These are phyloP conservation scores for Arion vulgaris DNA, from an alignment of 1,140 invertebrate genomes.

Conservation along the genomic window DNA sequence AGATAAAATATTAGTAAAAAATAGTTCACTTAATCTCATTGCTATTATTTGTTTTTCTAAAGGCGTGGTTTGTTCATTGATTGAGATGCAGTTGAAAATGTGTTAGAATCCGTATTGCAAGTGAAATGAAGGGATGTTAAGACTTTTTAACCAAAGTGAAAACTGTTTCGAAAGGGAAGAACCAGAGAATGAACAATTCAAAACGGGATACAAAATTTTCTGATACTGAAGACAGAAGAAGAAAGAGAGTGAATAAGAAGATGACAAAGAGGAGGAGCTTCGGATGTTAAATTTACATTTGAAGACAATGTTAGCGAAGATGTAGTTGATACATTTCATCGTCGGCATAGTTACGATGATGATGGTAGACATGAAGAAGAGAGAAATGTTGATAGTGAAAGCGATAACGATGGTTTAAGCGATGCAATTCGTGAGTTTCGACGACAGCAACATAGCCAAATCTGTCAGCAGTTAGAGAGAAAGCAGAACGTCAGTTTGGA, in stretches of 20 bases:
- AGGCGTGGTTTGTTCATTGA: too few species aligned
- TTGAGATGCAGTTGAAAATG: too few species aligned
- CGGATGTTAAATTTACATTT: not conserved
- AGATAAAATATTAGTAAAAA: too few species aligned
- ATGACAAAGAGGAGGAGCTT: not conserved
- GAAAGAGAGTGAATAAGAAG: not conserved
- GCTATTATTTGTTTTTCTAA: too few species aligned
- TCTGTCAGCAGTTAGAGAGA: conserved; percentile 16
- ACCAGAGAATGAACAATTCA: not conserved
- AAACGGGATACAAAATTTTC: not conserved
- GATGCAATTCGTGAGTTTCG: conserved; percentile 19
- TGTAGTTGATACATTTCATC: not conserved
- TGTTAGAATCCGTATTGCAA: too few species aligned
- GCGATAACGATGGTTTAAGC: not conserved
- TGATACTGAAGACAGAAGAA: not conserved
- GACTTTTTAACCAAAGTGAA: too few species aligned
- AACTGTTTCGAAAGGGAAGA: not conserved
- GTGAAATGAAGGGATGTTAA: too few species aligned
- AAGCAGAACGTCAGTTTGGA: not conserved
- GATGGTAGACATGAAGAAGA: not conserved
- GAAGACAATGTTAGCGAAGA: not conserved
- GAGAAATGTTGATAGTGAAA: not conserved
- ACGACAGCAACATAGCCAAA: not conserved
- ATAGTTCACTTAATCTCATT: too few species aligned
- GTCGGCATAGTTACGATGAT: not conserved